These are phyloP conservation scores for Microcebus ravelobensis DNA, from an alignment of 2,113 vertebrate species.

Conservation along the genomic window DNA sequence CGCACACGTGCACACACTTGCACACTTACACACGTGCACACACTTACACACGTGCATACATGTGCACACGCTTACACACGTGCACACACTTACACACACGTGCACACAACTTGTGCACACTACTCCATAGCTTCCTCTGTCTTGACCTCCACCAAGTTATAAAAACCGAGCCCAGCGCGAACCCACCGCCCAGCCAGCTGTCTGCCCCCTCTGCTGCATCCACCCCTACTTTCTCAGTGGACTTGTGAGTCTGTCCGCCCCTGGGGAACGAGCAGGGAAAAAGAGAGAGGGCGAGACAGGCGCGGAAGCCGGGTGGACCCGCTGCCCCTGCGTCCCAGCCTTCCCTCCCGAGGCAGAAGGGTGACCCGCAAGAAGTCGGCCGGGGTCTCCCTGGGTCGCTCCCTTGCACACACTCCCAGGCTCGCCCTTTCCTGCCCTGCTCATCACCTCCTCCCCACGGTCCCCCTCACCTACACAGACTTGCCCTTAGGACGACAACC, in stretches of 20 bases:
- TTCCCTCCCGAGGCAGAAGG: neutral
- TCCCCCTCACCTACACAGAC: neutral
- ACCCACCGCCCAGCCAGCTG: neutral
- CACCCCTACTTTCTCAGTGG: neutral
- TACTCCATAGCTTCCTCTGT: neutral
- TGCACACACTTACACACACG: accelerated
- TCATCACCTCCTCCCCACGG: neutral
- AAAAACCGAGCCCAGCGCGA: neutral
- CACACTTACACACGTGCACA: accelerated
- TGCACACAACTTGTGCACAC: neutral
- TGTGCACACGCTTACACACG: accelerated
- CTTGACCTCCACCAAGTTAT: neutral
- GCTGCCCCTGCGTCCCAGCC: neutral
- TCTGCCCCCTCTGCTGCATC: neutral
- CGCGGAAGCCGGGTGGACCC: neutral
- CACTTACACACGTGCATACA: accelerated
- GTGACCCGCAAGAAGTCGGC: neutral
- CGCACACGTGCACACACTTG: accelerated
- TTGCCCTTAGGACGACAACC: neutral
- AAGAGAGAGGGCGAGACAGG: neutral
- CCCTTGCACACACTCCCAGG: too few relatives aligned
- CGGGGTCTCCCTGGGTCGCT: neutral
- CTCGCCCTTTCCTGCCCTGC: neutral
- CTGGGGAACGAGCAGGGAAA: neutral
- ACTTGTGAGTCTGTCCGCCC: too few relatives aligned